Conservation (phyloP, 2,797 vertebrate genomes). For the Xenopus petersii region DNA sequence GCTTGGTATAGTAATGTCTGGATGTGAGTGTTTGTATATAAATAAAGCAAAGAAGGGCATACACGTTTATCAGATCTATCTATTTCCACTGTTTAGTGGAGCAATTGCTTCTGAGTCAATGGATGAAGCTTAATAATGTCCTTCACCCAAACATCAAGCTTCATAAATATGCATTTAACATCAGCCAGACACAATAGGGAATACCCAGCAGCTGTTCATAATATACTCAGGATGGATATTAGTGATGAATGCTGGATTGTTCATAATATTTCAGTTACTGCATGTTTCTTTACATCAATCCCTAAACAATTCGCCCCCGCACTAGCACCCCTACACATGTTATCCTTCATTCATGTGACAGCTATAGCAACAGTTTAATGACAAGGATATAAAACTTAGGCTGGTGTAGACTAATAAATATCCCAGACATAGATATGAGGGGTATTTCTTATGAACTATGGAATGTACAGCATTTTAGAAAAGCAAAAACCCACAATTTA, state of each 20-base stretch:
- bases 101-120: too few relatives aligned
- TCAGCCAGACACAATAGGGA: conserved; percentile 12
- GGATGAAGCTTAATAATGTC: too few relatives aligned
- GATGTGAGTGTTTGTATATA: too few relatives aligned
- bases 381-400: conserved; percentile 23
- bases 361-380: conserved; percentile 36
- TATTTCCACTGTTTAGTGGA: too few relatives aligned
- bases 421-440: neutral
- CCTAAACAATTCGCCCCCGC: conserved; percentile 15
- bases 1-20: too few relatives aligned
- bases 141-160: neutral
- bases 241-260: conserved; percentile 12
- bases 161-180: conserved; percentile 7
- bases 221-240: conserved; percentile 1
- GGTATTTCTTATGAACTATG: too few relatives aligned
- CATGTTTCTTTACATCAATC: conserved; percentile 3
- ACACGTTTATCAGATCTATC: too few relatives aligned
- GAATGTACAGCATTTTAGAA: too few relatives aligned
- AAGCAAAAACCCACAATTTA: too few relatives aligned
- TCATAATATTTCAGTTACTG: conserved; percentile 3
- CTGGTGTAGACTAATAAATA: neutral
- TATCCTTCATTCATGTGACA: conserved; percentile 29
- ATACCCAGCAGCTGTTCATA: conserved; percentile 24
- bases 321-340: conserved; percentile 1
- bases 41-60: too few relatives aligned